Evolutionary conservation across 2,797 vertebrate genomes (phyloP).

Genomic region (Mus caroli): DNA sequence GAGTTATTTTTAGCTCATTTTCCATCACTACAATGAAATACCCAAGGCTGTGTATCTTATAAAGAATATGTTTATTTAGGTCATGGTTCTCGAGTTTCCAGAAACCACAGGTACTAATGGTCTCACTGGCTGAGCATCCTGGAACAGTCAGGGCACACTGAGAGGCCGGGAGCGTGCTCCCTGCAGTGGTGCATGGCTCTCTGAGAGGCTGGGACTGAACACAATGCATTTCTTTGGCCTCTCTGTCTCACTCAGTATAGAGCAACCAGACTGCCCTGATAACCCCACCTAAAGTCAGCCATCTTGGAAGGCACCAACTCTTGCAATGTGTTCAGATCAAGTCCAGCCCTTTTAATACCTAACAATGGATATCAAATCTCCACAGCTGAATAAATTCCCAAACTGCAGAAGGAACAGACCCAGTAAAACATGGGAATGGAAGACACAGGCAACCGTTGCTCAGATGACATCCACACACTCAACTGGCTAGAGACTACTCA

Average conservation of each 20-base stretch:
- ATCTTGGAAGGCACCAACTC: background rate
- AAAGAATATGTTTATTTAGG: background rate
- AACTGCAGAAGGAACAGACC: background rate
- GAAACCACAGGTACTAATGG: background rate
- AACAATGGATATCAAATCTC: background rate
- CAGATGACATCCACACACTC: accelerated
- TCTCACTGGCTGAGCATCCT: background rate
- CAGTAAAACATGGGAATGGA: too few relatives aligned
- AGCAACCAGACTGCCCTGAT: background rate
- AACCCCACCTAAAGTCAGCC: background rate
- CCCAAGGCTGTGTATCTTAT: background rate
- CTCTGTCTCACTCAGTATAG: background rate
- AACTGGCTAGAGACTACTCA: background rate
- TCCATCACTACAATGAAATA: background rate
- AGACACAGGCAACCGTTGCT: background rate
- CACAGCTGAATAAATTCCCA: background rate
- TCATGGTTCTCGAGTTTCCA: background rate
- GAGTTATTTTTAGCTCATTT: background rate
- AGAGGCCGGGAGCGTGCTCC: too few relatives aligned
- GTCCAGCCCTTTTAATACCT: background rate
- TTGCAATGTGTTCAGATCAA: background rate
- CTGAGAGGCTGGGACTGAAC: background rate
- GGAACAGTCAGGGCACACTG: background rate
- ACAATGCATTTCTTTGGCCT: background rate
- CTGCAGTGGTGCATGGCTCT: background rate